Evolutionary conservation across 2,797 vertebrate genomes (phyloP), one percentile per base, ranked within the genome.

Genomic region (Glossophaga mutica): DNA sequence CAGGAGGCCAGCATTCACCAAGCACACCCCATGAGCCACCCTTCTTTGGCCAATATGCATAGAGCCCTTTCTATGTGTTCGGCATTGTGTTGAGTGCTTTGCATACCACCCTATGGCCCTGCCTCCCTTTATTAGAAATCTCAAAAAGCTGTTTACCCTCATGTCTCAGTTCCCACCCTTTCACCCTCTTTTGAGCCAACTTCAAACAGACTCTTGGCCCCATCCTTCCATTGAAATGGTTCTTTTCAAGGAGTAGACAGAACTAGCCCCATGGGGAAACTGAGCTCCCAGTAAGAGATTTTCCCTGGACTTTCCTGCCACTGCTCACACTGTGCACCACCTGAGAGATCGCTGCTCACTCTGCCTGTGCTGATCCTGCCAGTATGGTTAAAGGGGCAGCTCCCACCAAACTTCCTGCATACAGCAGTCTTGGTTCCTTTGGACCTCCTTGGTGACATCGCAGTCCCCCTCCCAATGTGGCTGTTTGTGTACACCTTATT

Each of bases 161-260:
- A 0, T 52, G 46, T 82, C 83, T 91, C 73, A 91, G 59, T 59
- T 78, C 92, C 92, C 73, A 34, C 59, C 26, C 59, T 32, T 1
- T 32, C 57, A 29, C 11, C 59, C 26, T 62, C 26, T 62, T 95
- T 81, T 76, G 85, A 93, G 76, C 59, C 62, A 91, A 88, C 92
- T 90, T 96, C 93, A 93, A 89, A 92, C 32, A 92, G 52, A 86
- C 44, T 93, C 65, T 59, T 74, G 85, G 16, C 79, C 88, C 74
- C 87, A 59, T 21, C 57, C 73, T 34, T 92, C 44, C 76, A 42
- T 26, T 68, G 94, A 83, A 84, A 84, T 87, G 68, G 46, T 89
- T 81, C 74, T 92, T 82, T 83, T 90, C 68, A 86, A 67, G 46
- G 3, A 92, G 26, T 55, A 50, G 5, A 34, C 22, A 89, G 55